Conservation (phyloP, 2,113 vertebrate genomes). For the Tiliqua scincoides region DNA sequence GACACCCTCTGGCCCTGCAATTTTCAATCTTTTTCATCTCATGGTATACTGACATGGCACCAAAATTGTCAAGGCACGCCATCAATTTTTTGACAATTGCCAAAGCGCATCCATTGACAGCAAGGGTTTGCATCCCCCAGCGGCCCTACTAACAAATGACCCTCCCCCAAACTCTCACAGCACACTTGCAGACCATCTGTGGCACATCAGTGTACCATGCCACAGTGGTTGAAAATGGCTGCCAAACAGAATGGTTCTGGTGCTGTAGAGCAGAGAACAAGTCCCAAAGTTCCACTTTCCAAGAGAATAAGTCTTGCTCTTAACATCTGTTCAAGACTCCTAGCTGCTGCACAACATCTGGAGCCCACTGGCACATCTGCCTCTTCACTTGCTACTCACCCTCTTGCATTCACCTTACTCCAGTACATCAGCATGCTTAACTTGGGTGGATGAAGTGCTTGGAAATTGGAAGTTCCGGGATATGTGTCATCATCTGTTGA, state of each 20-base stretch:
- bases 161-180: no score
- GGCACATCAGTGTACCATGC: no score
- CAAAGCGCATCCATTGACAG: no score
- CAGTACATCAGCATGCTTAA: neutral
- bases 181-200: no score
- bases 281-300: neutral
- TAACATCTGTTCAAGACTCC: neutral
- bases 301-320: neutral
- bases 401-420: constrained; percentile 4
- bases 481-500: constrained; percentile 28
- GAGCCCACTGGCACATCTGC: constrained; percentile 47
- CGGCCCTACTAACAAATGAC: no score
- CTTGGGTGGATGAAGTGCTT: constrained; percentile 18
- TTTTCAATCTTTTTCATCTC: no score
- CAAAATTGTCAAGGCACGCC: no score
- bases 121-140: no score
- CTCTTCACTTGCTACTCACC: constrained; percentile 33
- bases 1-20: neutral
- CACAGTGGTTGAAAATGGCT: no score
- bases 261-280: neutral
- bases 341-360: neutral
- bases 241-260: no score
- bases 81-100: no score
- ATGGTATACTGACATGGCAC: no score
- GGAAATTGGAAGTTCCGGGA: neutral